These are phyloP conservation scores for Agonopterix heracliana DNA, from an alignment of 2,888 invertebrate genomes.

Conservation along the genomic window DNA sequence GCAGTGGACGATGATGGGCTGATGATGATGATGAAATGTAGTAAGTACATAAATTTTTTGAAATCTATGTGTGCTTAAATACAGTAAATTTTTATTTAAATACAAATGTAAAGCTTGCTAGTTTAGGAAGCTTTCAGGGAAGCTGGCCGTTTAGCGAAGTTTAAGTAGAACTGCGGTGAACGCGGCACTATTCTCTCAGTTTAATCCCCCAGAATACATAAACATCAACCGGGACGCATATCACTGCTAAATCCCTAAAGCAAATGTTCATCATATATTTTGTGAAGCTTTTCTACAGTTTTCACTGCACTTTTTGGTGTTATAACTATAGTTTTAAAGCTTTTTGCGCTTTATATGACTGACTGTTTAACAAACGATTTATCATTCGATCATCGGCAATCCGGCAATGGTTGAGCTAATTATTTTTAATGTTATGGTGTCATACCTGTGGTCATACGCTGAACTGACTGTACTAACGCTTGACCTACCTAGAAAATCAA, in stretches of 20 bases:
- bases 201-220: conserved; percentile 64
- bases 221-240: conserved; percentile 45
- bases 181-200: conserved; percentile 43
- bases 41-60: no score
- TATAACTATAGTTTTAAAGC: neutral
- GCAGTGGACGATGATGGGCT: no score
- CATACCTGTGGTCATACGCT: no score
- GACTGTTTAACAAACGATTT: neutral
- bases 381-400: no score
- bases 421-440: no score
- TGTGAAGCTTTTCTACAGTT: conserved; percentile 11
- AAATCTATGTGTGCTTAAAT: no score
- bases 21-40: no score
- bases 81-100: neutral
- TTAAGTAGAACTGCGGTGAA: conserved; percentile 52
- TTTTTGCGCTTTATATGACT: neutral
- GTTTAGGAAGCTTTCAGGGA: conserved; percentile 57
- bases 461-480: no score
- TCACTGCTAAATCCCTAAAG: conserved; percentile 51
- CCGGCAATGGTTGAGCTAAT: no score
- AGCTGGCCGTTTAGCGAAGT: conserved; percentile 61
- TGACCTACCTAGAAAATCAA: no score
- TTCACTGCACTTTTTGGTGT: conserved; percentile 2
- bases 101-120: conserved; percentile 14
- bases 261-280: conserved; percentile 43